Evolutionary conservation across 2,888 invertebrate species (phyloP).

Genomic region (Scaeva pyrastri): DNA sequence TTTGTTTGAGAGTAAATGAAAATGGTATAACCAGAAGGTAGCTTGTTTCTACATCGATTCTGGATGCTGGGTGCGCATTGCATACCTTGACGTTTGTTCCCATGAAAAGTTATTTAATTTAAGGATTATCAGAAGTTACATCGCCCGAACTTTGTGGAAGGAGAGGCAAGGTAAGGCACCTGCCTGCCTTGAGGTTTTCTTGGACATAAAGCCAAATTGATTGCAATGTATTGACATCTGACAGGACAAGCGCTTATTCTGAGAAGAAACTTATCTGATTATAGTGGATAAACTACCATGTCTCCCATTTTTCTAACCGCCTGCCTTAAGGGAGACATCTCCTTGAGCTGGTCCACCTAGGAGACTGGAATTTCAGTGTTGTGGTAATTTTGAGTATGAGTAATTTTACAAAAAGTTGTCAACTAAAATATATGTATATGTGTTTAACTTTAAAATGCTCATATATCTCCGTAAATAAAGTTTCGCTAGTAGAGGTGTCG

Average conservation of each 20-base stretch:
- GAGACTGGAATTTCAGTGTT: too few relatives aligned
- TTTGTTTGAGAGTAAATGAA: background rate
- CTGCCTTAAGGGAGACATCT: too few relatives aligned
- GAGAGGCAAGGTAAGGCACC: too few relatives aligned
- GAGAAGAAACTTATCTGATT: background rate
- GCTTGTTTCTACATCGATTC: background rate
- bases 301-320: too few relatives aligned
- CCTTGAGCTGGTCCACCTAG: too few relatives aligned
- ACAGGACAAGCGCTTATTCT: background rate
- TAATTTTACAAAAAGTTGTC: too few relatives aligned
- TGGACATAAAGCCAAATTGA: background rate
- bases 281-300: background rate
- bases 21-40: background rate
- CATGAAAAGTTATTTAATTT: constrained; percentile 5
- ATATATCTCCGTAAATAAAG: too few relatives aligned
- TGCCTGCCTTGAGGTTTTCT: background rate
- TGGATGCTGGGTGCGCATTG: too few relatives aligned
- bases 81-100: background rate
- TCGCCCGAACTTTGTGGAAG: background rate
- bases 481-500: too few relatives aligned
- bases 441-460: too few relatives aligned
- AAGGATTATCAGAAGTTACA: background rate
- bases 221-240: background rate
- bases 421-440: too few relatives aligned
- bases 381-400: too few relatives aligned